Base-by-base conservation (phyloP, 2,113 vertebrate species). In the Colistium nudipinnis region DNA sequence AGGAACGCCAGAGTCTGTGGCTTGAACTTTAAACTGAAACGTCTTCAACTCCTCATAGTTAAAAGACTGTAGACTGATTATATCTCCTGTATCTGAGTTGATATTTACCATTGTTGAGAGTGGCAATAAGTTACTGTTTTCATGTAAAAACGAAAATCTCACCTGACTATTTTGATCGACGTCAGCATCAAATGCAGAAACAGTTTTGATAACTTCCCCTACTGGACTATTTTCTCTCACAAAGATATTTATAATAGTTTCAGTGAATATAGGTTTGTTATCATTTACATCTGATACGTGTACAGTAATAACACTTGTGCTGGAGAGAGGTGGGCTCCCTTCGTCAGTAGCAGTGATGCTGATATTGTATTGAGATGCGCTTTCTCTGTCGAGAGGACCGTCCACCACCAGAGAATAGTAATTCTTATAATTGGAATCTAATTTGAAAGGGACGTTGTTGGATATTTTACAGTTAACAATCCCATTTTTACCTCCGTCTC, bases 391-490 rank as follows among this genome's bases (percentile, higher is more conserved):
- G 22, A 97, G 74, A 0, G 76, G 67, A 0, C 84, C 91, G 1
- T 92, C 88, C 12, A 94, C 94, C 48, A 95, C 66, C 61, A 98
- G 41, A 0, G 92, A 93, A 83, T 94, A 98, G 86, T 95, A 94
- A 55, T 92, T 95, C 67, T 93, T 95, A 57, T 96, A 95, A 14
- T 95, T 94, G 55, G 92, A 76, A 41, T 93, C 94, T 27, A 97
- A 83, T 81, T 94, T 94, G 77, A 98, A 94, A 4, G 95, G 95
- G 8, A 93, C 65, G 1, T 84, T 38, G 4, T 87, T 85, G 16
- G 81, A 59, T 31, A 96, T 78, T 47, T 78, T 57, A 48, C 94
- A 92, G 0, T 69, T 76, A 2, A 95, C 87, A 11, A 91, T 86
- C 10, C 95, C 95, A 1, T 96, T 97, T 76, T 92, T 87, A 2